Base-by-base conservation (phyloP, 2,797 vertebrate species). In the Chelmon rostratus region DNA sequence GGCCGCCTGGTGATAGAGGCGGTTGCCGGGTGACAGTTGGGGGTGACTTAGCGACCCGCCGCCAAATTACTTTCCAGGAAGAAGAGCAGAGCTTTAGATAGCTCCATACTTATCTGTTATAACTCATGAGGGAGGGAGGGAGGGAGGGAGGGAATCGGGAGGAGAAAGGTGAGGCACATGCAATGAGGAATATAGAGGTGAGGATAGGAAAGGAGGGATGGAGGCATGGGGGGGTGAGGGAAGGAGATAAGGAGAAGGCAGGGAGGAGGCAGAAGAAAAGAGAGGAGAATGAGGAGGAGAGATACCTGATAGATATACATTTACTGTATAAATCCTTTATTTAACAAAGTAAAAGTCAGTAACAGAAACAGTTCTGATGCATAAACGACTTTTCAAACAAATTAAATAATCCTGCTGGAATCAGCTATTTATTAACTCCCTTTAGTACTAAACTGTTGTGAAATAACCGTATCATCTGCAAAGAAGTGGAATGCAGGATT, bases 1-100 rank as follows among this genome's bases (percentile, higher is more conserved):
- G 72, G 70, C 28, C 44, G 18, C 56, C 49, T 5, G 2, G 68
- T 66, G 86, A 85, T 79, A n/a, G 73, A 85, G 76, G 76, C 46
- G 49, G 74, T 73, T 72, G 82, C 76, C 3, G 40, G 78, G 74
- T 70, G 88, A 87, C 69, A 65, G 85, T 71, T 63, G 72, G 58
- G 56, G 73, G 75, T 74, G 88, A 89, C 87, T 87, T 79, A 73
- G 82, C 44, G 68, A 91, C 83, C 89, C 10, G 33, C 52, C 16
- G 37, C 68, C 72, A 90, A 91, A 93, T 91, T 74, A 84, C 84
- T 90, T 88, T 86, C 76, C 44, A 69, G 80, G 68, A 85, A 76
- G 65, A 77, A 33, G 79, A 73, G 63, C 52, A 40, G 73, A 77
- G 89, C 82, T 85, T 68, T 80, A 81, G 84, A 91, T 84, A 81